Conservation (phyloP, 1,140 invertebrate genomes). For the Muscidifurax raptorellus region DNA sequence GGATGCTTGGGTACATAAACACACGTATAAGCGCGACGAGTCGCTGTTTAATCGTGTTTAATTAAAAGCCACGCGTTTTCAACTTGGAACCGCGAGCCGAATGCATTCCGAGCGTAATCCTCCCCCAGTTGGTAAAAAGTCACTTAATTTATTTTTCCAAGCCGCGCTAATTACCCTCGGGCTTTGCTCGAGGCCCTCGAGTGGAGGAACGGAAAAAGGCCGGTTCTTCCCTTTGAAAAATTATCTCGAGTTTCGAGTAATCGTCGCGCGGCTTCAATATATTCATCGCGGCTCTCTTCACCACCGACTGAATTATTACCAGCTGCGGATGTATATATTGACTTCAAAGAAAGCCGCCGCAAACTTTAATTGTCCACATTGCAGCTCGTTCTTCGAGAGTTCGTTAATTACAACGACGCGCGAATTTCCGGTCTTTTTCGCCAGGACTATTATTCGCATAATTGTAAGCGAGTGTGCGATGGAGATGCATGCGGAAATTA, state of each 20-base stretch:
- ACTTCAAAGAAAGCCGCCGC: conserved; percentile 5
- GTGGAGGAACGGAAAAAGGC: neutral
- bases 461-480: no score
- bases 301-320: conserved; percentile 1
- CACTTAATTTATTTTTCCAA: conserved; percentile 18
- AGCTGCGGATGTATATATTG: neutral
- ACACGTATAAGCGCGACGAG: no score
- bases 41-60: neutral
- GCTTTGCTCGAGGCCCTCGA: neutral
- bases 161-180: neutral
- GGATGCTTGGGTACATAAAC: neutral
- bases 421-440: no score
- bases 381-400: neutral
- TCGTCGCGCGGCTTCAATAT: neutral
- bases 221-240: neutral
- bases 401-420: neutral
- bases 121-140: neutral
- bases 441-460: no score
- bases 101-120: no score
- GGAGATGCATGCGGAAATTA: no score
- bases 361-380: neutral
- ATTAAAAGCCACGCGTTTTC: neutral
- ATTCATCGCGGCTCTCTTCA: neutral
- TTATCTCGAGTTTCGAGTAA: neutral
- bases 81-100: no score